These are phyloP conservation scores for Lagorchestes hirsutus DNA, from an alignment of 2,797 vertebrate genomes.

Conservation along the genomic window DNA sequence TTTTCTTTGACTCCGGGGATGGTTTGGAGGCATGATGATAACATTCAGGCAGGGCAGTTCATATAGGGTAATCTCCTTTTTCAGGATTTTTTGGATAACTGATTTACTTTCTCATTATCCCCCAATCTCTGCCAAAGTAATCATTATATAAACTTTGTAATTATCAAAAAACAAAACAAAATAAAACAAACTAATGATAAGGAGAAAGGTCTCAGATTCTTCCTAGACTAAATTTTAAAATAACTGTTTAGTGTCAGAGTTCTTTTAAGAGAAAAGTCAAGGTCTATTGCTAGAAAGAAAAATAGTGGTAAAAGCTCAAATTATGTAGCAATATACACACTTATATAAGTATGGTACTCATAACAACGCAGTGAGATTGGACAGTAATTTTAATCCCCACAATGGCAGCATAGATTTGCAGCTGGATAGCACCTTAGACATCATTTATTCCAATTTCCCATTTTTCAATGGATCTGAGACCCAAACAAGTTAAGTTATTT, in stretches of 20 bases:
- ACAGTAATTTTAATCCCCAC: neutral
- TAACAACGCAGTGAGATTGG: neutral
- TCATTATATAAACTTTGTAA: neutral
- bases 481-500: neutral
- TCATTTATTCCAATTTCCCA: neutral
- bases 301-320: neutral
- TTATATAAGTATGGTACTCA: neutral
- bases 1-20: too few species aligned
- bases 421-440: neutral
- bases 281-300: too few species aligned
- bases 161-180: neutral
- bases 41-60: too few species aligned
- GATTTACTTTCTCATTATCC: neutral
- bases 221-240: neutral
- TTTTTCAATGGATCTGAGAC: constrained; percentile 38
- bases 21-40: too few species aligned
- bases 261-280: neutral
- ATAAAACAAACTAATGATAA: neutral
- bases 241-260: neutral
- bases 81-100: neutral
- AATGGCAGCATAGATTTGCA: neutral
- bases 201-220: neutral
- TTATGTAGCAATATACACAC: neutral
- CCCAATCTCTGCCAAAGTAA: neutral
- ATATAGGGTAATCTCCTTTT: neutral